Conservation (phyloP, 2,797 vertebrate genomes). For the Pangasius krempfi region DNA sequence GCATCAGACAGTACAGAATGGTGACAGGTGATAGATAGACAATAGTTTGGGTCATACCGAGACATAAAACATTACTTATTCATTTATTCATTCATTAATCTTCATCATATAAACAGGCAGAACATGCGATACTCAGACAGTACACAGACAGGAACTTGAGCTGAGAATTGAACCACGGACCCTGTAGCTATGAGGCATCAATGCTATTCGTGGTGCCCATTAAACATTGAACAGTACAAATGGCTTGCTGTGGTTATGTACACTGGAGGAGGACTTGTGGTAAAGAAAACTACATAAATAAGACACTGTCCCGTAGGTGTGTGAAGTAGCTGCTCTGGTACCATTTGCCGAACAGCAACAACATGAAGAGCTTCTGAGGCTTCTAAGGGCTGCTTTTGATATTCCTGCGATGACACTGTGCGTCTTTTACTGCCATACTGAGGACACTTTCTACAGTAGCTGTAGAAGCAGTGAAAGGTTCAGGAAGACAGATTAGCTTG, state of each 20-base stretch:
- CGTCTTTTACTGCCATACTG: conserved; percentile 16
- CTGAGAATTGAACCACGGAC: neutral
- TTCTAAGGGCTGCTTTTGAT: conserved; percentile 9
- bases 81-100: neutral
- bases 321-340: neutral
- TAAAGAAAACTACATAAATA: neutral
- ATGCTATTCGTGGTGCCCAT: neutral
- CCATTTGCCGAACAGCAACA: neutral
- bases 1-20: neutral
- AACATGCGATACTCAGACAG: neutral
- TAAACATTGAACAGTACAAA: neutral
- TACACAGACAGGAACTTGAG: neutral
- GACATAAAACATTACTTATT: neutral
- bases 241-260: neutral
- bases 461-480: conserved; percentile 18
- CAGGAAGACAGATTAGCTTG: conserved; percentile 6
- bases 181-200: neutral
- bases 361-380: neutral
- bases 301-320: neutral
- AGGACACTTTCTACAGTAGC: conserved; percentile 21
- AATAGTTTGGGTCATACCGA: neutral
- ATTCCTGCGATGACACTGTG: neutral
- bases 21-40: neutral
- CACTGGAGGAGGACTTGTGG: neutral
- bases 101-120: neutral